Conservation (phyloP, 2,888 invertebrate species). For the Parthenolecanium corni region DNA sequence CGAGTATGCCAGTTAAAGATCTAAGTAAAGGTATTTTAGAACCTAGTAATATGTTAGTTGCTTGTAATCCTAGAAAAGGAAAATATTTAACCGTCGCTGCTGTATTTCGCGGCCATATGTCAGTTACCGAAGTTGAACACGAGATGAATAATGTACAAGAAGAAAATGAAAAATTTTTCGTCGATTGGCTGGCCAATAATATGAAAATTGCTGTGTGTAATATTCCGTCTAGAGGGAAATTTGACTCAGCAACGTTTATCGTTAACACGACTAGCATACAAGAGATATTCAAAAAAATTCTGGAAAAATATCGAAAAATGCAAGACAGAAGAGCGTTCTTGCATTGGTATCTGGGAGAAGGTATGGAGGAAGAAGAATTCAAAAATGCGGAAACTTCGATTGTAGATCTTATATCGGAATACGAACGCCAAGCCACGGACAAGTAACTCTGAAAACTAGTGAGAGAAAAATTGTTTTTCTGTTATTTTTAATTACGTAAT, state of each 20-base stretch:
- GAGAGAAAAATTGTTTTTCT: not conserved
- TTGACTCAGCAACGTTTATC: conserved; percentile 52
- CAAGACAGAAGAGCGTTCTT: conserved; percentile 53
- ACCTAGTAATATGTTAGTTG: conserved; percentile 49
- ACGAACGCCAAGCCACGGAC: not conserved
- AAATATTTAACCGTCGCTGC: conserved; percentile 46
- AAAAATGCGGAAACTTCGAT: conserved; percentile 48
- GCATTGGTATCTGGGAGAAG: conserved; percentile 66
- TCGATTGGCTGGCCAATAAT: conserved; percentile 68
- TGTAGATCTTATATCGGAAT: conserved; percentile 6
- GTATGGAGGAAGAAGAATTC: conserved; percentile 61
- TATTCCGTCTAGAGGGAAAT: conserved; percentile 57
- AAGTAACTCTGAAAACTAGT: not conserved
- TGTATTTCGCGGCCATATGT: conserved; percentile 32
- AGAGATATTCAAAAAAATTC: conserved; percentile 50
- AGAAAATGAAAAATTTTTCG: conserved; percentile 52
- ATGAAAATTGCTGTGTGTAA: conserved; percentile 71
- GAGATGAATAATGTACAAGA: conserved; percentile 57
- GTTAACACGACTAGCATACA: conserved; percentile 48
- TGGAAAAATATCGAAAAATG: conserved; percentile 52
- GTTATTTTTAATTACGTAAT: no score
- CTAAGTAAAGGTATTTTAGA: conserved; percentile 43
- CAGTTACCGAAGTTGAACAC: conserved; percentile 49
- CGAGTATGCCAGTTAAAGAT: conserved; percentile 43
- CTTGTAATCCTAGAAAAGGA: conserved; percentile 46